These are phyloP conservation scores for Yponomeuta evonymella DNA, from an alignment of 2,888 invertebrate species.

Conservation along the genomic window DNA sequence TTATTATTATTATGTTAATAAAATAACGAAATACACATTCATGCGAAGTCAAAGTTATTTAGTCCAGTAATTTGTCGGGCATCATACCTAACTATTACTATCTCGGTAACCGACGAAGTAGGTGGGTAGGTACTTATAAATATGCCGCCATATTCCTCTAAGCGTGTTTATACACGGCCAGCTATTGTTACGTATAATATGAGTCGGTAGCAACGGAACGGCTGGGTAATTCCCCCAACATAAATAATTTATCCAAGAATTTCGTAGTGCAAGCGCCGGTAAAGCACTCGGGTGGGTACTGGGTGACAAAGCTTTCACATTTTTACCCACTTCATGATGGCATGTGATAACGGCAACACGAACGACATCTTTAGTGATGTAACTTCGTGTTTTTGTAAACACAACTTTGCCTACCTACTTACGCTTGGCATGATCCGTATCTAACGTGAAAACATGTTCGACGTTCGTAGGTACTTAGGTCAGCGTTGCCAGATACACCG, in stretches of 20 bases:
- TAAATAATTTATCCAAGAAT: slow-evolving; percentile 1
- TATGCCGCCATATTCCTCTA: too few relatives aligned
- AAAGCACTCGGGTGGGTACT: neutral
- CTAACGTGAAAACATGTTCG: neutral
- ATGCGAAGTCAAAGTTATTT: too few relatives aligned
- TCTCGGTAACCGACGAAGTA: too few relatives aligned
- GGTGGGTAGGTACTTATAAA: too few relatives aligned
- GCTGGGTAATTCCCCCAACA: neutral
- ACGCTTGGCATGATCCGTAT: neutral
- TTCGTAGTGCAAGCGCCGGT: neutral
- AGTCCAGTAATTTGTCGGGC: too few relatives aligned
- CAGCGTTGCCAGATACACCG: too few relatives aligned
- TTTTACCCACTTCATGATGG: neutral
- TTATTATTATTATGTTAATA: too few relatives aligned
- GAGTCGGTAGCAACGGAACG: neutral
- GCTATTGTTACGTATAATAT: too few relatives aligned
- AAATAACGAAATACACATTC: too few relatives aligned
- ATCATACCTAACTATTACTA: too few relatives aligned
- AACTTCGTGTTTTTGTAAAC: neutral
- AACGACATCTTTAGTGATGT: neutral
- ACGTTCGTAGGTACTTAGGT: too few relatives aligned
- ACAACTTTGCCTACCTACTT: neutral
- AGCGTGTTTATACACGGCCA: too few relatives aligned
- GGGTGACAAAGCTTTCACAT: neutral
- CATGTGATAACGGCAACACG: neutral